These are phyloP conservation scores for Tridacna gigas DNA, from an alignment of 2,888 invertebrate genomes.

Conservation along the genomic window DNA sequence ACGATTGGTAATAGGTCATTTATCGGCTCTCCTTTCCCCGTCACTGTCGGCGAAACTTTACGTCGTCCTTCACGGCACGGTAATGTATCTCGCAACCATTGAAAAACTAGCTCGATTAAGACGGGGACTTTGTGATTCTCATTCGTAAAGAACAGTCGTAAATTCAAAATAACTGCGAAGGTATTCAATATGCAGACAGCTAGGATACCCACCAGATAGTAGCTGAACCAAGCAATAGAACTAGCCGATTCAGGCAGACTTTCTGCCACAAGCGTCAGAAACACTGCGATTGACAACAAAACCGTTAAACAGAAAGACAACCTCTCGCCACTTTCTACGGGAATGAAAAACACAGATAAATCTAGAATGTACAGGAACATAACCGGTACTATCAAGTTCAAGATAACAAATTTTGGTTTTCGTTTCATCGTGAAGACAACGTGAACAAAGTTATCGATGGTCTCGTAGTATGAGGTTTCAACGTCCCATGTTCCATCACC, in stretches of 20 bases:
- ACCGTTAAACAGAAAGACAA: conserved; percentile 9
- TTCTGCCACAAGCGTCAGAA: conserved; percentile 8
- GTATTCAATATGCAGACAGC: background rate
- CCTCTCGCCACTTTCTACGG: conserved; percentile 9
- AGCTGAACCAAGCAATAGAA: background rate
- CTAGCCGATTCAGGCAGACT: conserved; percentile 3
- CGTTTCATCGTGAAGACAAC: background rate
- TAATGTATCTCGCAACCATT: background rate
- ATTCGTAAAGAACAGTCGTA: background rate
- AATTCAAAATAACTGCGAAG: background rate
- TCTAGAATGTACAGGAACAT: background rate
- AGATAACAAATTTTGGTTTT: background rate
- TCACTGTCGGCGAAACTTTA: background rate
- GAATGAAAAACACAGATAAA: conserved; percentile 2
- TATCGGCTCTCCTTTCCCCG: background rate
- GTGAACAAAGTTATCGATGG: background rate
- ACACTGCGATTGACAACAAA: background rate
- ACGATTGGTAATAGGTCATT: background rate
- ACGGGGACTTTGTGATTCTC: background rate
- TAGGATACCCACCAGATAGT: background rate
- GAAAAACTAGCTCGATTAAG: background rate
- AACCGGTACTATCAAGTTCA: background rate
- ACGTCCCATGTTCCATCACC: background rate
- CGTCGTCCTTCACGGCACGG: background rate
- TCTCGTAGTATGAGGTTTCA: background rate